Conservation (phyloP, 2,113 vertebrate genomes). For the Piaya cayana region DNA sequence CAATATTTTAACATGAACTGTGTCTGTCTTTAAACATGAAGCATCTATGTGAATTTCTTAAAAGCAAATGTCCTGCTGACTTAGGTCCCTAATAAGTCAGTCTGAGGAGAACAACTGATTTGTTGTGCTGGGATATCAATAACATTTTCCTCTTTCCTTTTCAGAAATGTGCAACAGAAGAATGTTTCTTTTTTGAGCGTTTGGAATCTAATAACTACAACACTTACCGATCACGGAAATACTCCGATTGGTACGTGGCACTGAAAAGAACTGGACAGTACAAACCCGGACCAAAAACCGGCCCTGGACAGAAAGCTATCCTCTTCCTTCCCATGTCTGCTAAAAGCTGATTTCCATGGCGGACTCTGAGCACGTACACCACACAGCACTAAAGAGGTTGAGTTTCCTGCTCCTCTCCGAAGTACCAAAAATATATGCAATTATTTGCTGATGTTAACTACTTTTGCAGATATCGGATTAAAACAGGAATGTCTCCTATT, state of each 20-base stretch:
- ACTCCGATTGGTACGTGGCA: constrained; percentile 94
- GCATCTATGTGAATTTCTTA: background rate
- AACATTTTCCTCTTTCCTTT: constrained; percentile 32
- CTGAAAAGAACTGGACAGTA: constrained; percentile 95
- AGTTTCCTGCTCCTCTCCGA: background rate
- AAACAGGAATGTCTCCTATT: constrained; percentile 9
- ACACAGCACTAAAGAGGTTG: background rate
- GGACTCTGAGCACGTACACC: background rate
- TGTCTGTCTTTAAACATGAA: background rate
- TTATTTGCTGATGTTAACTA: constrained; percentile 21
- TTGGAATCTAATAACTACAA: constrained; percentile 98
- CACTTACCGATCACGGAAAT: constrained; percentile 95
- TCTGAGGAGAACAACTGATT: background rate
- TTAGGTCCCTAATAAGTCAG: background rate
- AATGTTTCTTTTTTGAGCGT: constrained; percentile 94
- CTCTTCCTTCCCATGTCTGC: constrained; percentile 98
- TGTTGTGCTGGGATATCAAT: background rate
- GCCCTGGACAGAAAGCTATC: constrained; percentile 96
- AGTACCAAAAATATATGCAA: constrained; percentile 22
- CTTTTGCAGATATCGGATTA: constrained; percentile 24
- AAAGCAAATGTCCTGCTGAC: background rate
- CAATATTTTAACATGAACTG: background rate
- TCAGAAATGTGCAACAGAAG: constrained; percentile 93
- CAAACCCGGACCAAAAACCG: constrained; percentile 91
- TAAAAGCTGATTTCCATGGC: constrained; percentile 80